Conservation (phyloP, 2,888 invertebrate species). For the Diarsia brunnea region DNA sequence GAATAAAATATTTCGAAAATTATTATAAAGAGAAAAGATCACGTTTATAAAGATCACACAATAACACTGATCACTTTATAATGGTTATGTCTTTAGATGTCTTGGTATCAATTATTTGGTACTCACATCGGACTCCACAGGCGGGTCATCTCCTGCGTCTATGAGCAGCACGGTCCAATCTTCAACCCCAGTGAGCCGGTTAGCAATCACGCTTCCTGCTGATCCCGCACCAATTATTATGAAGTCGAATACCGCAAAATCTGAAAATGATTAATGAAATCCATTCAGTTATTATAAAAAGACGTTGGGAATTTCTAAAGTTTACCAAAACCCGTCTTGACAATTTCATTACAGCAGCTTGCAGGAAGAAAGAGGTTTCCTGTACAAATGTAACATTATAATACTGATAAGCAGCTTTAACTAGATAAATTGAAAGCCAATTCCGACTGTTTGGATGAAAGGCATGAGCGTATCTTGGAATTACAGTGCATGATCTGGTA, state of each 20-base stretch:
- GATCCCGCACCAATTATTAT: slow-evolving; percentile 90
- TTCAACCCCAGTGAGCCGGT: slow-evolving; percentile 85
- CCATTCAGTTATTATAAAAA: neutral
- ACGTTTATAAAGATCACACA: neutral
- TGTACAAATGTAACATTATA: neutral
- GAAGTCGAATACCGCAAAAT: slow-evolving; percentile 82
- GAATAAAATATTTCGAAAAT: neutral
- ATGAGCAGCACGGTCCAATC: slow-evolving; percentile 58
- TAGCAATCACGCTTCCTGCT: slow-evolving; percentile 91
- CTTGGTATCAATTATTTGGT: neutral
- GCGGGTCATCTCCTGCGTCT: slow-evolving; percentile 54
- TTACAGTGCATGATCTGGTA: neutral
- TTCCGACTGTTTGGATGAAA: neutral
- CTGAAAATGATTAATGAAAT: neutral
- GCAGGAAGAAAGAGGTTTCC: neutral
- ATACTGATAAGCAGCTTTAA: neutral
- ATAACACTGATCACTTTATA: neutral
- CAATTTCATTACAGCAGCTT: too few relatives aligned
- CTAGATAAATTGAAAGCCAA: neutral
- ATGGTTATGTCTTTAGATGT: neutral
- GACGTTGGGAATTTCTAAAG: too few relatives aligned
- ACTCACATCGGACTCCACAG: slow-evolving; percentile 25
- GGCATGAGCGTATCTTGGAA: too few relatives aligned
- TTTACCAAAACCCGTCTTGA: too few relatives aligned
- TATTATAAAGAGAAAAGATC: neutral